Evolutionary conservation across 37 sponge, comb jelly and placozoan genomes (phyloP), one percentile per base, ranked within the genome.

Genomic region (Bolinopsis microptera): DNA sequence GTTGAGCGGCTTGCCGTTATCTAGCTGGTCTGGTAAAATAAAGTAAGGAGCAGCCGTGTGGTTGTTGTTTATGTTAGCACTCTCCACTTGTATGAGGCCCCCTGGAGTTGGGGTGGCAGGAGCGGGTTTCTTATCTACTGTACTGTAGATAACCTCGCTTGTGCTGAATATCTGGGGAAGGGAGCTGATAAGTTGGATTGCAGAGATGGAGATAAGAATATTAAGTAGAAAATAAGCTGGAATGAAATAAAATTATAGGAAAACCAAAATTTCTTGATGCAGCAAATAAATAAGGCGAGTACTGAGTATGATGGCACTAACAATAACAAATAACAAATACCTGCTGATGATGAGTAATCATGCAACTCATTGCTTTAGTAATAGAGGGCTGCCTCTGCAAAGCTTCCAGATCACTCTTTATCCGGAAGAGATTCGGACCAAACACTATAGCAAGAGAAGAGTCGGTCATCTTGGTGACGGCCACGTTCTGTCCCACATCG

Each of bases 391-490:
- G 83, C 31, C 83, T 2, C 23, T 82, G 83, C 13, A 82, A 30
- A 35, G 83, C 83, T 36, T 82, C 83, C 38, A 82, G 30, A 82
- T 82, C 83, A 32, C 31, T 82, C 38, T 82, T 35, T 82, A 82
- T 82, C 94, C 96, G 92, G 95, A 98, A 96, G 0, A 98, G 38
- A 33, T 95, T 96, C 35, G 98, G 98, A 67, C 97, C 98, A 95
- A 98, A 96, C 25, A 98, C 97, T n/a, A 98, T 98, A 23, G 97
- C 96, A 39, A 98, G 94, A 5, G 96, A 94, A 16, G 95, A 95
- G 0, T 95, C 61, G 75, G 95, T 94, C 98, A 98, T 98, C 95
- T 96, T 98, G 93, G 96, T 98, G 16, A 69, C 39, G 8, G 38
- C 83, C 38, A 21, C 39, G 21, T 35, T 33, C 30, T 94, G 34